Base-by-base conservation (phyloP, 2,113 vertebrate genomes). In the Ameiurus melas region DNA sequence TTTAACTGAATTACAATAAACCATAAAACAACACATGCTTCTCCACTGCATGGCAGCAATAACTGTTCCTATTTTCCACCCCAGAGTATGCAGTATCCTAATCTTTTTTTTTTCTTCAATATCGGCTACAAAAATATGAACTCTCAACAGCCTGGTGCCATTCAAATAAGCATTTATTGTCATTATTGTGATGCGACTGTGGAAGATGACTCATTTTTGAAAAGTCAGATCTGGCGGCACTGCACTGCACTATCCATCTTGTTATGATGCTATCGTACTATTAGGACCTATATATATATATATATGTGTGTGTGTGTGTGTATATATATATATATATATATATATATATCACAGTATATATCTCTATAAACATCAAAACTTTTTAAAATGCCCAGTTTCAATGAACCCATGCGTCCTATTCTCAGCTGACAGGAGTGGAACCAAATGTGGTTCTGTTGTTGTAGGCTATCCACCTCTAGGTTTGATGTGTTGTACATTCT, bases 171-270 rank as follows among this genome's bases (percentile, higher is more conserved):
- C 64, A 73, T 86, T 86, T 82, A 55, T 85, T 86, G 85, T 79
- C 17, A 27, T 88, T 88, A 84, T 86, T 81, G 39, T 43, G 80
- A 87, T 81, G 39, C 33, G 80, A 87, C 86, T 55, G 57, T 30
- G 39, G 75, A 39, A 25, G 73, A 88, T 86, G 57, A 88, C 79
- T 89, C 86, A 86, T 89, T 86, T 89, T 84, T 86, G 62, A 88
- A 89, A 91, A 88, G 90, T 77, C 89, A 86, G 2, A 6, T 33
- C 81, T 86, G 68, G 57, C 36, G 51, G 70, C 75, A 81, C 53
- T 77, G 55, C 43, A 8, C 6, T 53, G 68, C 22, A 68, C 55
- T 39, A 79, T 70, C 78, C 30, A 19, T 87, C 86, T 47, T 71
- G 36, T 51, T 53, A 62, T 66, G 70, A 77, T 12, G 5, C 43